These are phyloP conservation scores for Brachionus plicatilis DNA, from an alignment of 1,140 invertebrate species.

Conservation along the genomic window DNA sequence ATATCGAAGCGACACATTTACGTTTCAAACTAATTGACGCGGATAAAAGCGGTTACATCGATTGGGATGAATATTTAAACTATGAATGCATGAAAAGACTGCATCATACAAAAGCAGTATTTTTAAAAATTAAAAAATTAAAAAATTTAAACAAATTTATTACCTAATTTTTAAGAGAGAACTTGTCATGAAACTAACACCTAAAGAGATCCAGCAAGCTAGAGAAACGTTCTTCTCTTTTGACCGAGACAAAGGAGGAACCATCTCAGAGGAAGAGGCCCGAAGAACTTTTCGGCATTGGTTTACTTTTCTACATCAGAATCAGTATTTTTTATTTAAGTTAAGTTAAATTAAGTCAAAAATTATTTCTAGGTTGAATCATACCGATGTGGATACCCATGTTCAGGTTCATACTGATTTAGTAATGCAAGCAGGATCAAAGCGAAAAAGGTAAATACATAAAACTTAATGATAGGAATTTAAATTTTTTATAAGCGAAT, in stretches of 20 bases:
- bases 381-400: slow-evolving; percentile 20
- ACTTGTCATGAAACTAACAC: neutral
- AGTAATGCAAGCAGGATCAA: neutral
- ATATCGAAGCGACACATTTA: neutral
- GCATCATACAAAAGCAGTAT: slow-evolving; percentile 7
- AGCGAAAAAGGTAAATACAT: neutral
- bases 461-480: neutral
- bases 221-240: slow-evolving; percentile 30
- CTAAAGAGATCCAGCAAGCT: slow-evolving; percentile 27
- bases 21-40: slow-evolving; percentile 17
- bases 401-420: slow-evolving; percentile 21
- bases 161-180: neutral
- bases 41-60: slow-evolving; percentile 20
- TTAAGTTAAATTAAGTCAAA: neutral
- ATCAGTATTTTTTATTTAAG: neutral
- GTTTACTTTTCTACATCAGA: slow-evolving; percentile 31
- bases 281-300: slow-evolving; percentile 30
- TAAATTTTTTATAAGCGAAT: neutral
- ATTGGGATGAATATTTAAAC: slow-evolving; percentile 32
- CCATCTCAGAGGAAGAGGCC: slow-evolving; percentile 29
- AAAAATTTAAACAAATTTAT: neutral
- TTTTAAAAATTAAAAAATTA: neutral
- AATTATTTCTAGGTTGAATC: neutral
- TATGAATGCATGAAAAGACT: slow-evolving; percentile 38
- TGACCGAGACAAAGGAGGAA: slow-evolving; percentile 29